These are phyloP conservation scores for Rousettus leschenaultii DNA, from an alignment of 2,113 vertebrate genomes.

Conservation along the genomic window DNA sequence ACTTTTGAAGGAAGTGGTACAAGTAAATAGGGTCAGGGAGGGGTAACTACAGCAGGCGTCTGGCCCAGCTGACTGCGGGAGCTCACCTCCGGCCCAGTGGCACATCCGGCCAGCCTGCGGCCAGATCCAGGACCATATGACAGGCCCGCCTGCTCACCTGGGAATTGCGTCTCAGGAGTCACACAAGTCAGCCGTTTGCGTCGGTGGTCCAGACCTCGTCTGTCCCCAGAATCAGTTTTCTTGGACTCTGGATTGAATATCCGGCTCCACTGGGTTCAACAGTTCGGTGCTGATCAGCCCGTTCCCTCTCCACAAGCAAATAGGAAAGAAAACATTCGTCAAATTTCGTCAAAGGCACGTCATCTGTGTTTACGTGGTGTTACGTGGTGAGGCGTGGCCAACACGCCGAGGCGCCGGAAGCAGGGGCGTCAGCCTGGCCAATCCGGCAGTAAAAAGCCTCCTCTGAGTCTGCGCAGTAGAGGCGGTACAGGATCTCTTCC, in stretches of 20 bases:
- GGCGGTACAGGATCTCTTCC: fast-evolving
- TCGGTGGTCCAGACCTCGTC: background rate
- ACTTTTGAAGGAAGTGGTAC: background rate
- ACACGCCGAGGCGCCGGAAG: fast-evolving
- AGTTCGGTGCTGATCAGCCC: too few relatives aligned
- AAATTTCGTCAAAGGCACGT: background rate
- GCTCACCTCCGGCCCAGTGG: background rate
- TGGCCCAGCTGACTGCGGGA: background rate
- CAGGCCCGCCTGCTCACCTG: background rate
- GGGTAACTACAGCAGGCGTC: background rate
- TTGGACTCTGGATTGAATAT: too few relatives aligned
- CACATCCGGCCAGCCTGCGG: background rate
- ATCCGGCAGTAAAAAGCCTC: background rate
- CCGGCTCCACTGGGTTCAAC: fast-evolving
- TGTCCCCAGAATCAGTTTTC: background rate
- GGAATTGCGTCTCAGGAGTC: background rate
- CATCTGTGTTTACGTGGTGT: fast-evolving
- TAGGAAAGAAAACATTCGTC: fast-evolving
- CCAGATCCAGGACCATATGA: background rate
- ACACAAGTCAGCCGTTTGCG: background rate
- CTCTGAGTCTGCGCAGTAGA: background rate
- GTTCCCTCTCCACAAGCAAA: background rate
- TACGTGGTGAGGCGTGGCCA: fast-evolving
- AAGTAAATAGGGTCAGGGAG: background rate
- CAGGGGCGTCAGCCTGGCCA: background rate